A percentile compares a stretch with the other conserved stretches of the same genome.
These are phyloP conservation scores for Poecilia picta DNA, from an alignment of 2,797 vertebrate species.

Conservation along the genomic window DNA sequence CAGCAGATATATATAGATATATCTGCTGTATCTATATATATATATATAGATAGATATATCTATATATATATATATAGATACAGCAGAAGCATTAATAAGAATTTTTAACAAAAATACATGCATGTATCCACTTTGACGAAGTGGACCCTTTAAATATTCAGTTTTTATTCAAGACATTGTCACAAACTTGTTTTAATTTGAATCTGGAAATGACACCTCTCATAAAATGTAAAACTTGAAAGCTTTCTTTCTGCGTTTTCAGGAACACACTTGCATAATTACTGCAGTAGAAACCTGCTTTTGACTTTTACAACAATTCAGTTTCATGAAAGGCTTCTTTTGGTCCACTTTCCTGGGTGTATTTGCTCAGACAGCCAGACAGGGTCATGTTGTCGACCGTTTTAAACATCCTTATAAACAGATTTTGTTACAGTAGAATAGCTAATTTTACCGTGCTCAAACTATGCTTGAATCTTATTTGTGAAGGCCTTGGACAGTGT, in stretches of 20 bases:
- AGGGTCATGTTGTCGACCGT: not conserved
- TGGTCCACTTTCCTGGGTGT: not conserved
- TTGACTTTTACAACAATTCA: not conserved
- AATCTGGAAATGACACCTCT: not conserved
- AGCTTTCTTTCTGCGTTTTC: not conserved
- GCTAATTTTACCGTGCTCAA: not conserved
- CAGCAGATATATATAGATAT: not conserved
- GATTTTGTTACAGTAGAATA: not conserved
- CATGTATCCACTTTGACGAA: not conserved
- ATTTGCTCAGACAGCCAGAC: not conserved
- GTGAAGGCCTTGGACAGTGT: not conserved
- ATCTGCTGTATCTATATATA: too few relatives aligned
- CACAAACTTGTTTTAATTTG: not conserved
- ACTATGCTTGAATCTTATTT: not conserved
- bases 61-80: not conserved
- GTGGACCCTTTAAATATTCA: not conserved
- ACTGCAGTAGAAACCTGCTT: not conserved
- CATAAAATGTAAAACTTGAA: not conserved
- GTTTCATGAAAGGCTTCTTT: not conserved
- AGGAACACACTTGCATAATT: not conserved
- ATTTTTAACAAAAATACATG: not conserved
- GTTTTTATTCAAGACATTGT: not conserved
- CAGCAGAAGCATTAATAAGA: not conserved
- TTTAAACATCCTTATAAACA: not conserved
- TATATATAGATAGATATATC: not conserved